Base-by-base conservation (phyloP, 2,113 vertebrate genomes). In the Genyomyrus donnyi region DNA sequence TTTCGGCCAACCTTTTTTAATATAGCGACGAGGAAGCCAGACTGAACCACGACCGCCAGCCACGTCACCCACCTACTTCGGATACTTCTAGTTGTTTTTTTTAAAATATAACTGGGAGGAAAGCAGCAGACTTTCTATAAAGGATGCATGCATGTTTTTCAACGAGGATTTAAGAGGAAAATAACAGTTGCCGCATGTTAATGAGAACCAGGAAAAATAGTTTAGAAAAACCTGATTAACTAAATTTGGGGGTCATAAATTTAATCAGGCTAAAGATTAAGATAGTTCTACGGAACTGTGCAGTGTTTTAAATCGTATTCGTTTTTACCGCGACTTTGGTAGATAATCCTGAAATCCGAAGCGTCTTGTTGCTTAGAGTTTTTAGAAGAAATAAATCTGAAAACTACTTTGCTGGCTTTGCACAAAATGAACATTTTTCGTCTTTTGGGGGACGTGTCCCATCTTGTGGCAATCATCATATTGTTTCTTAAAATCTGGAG, bases 401-500 rank as follows among this genome's bases (percentile, higher is more conserved):
- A 35, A 88, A 58, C 50, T 56, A 58, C 13, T 19, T 88, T 42
- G 35, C 50, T 42, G 24, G 27, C 13, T 52, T 35, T 17, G 17
- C 8, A n/a, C 91, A 94, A 87, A 58, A 99, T 99, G 98, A 99
- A 99, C 58, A 17, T 98, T 91, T 99, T 99, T 93, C 97, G 98
- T 66, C 96, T 99, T 92, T 94, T 97, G 10, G 98, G 98, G 89
- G 98, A 99, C 91, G 83, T 99, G 92, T 99, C 97, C 93, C 98
- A 99, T 91, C 95, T 99, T 91, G 93, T 98, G 95, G 98, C 98
- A 62, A 99, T 99, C 93, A 94, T 99, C 91, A 96, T 99, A 90
- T 96, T 99, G 62, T 94, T 99, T 88, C 50, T 96, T 91, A 99
- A 99, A 95, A 99, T 99, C 88, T 97, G 97, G 94, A 97, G 92